Conservation (phyloP, 2,888 invertebrate genomes). For the Lysandra bellargus region DNA sequence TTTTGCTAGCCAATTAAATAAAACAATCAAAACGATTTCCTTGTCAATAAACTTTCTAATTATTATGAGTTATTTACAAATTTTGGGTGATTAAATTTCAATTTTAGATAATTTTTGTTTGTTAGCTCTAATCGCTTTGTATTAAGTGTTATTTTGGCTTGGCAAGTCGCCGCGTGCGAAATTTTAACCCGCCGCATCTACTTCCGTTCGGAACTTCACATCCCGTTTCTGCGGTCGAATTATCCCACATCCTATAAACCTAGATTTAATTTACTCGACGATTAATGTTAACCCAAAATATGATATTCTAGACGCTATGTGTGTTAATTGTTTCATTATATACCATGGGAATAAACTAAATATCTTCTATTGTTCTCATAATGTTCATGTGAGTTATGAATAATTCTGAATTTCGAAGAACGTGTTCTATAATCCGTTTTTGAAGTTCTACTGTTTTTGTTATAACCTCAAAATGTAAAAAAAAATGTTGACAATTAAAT, state of each 20-base stretch:
- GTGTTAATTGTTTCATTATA: slow-evolving; percentile 30
- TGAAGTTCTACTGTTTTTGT: neutral
- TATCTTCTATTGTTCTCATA: slow-evolving; percentile 19
- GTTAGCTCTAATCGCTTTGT: neutral
- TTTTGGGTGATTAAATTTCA: slow-evolving; percentile 1
- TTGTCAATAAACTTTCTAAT: slow-evolving; percentile 11
- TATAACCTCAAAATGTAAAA: neutral
- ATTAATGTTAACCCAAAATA: slow-evolving; percentile 29
- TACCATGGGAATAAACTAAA: neutral
- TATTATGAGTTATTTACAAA: slow-evolving; percentile 11
- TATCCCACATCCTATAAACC: slow-evolving; percentile 30
- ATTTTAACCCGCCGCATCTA: slow-evolving; percentile 2
- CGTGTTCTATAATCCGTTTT: neutral
- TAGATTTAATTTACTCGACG: slow-evolving; percentile 15
- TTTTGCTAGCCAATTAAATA: neutral
- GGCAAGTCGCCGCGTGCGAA: slow-evolving; percentile 21
- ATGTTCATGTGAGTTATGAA: slow-evolving; percentile 6
- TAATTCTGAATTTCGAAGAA: neutral
- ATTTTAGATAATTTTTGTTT: neutral
- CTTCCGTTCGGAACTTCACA: slow-evolving; percentile 29
- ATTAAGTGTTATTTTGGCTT: neutral
- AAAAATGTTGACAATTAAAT: too few species aligned
- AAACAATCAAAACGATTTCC: slow-evolving; percentile 15
- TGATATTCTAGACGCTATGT: slow-evolving; percentile 12
- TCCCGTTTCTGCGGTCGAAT: neutral